Evolutionary conservation across 2,113 vertebrate genomes (phyloP).

Genomic region (Vidua chalybeata): DNA sequence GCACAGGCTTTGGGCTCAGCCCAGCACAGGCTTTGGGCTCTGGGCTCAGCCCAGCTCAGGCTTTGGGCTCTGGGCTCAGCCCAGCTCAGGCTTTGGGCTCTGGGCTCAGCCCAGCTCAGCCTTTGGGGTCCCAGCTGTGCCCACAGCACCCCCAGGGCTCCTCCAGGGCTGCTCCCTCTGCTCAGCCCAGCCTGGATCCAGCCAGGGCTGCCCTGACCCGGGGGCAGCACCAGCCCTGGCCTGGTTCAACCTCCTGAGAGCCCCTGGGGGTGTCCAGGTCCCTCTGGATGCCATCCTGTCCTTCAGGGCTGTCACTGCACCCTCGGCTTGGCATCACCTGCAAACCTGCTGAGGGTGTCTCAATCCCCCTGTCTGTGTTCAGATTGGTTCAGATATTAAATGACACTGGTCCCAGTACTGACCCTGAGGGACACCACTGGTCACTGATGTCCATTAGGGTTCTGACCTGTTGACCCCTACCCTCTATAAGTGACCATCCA

Average conservation of each 20-base stretch:
- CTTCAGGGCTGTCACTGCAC: neutral
- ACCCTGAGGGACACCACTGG: too few species aligned
- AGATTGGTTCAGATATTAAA: neutral
- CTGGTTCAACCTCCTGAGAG: neutral
- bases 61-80: too few species aligned
- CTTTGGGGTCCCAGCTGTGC: neutral
- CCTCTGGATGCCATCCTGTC: too few species aligned
- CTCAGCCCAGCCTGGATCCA: neutral
- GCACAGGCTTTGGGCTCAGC: too few species aligned
- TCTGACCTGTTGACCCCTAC: neutral
- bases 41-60: too few species aligned
- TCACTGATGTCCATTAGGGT: neutral
- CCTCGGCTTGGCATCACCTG: neutral
- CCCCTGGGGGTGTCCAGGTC: neutral
- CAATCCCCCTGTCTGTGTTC: too few species aligned
- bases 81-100: too few species aligned
- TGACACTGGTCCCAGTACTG: rapidly evolving
- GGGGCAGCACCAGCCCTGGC: too few species aligned
- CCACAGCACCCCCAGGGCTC: neutral
- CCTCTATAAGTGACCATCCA: neutral
- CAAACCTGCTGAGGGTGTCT: neutral
- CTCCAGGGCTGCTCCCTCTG: neutral
- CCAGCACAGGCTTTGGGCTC: too few species aligned
- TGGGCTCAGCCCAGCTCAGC: too few species aligned
- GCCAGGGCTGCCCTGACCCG: too few species aligned